These are phyloP conservation scores for Pterocles orientalis DNA, from an alignment of 2,113 vertebrate genomes.

Conservation along the genomic window DNA sequence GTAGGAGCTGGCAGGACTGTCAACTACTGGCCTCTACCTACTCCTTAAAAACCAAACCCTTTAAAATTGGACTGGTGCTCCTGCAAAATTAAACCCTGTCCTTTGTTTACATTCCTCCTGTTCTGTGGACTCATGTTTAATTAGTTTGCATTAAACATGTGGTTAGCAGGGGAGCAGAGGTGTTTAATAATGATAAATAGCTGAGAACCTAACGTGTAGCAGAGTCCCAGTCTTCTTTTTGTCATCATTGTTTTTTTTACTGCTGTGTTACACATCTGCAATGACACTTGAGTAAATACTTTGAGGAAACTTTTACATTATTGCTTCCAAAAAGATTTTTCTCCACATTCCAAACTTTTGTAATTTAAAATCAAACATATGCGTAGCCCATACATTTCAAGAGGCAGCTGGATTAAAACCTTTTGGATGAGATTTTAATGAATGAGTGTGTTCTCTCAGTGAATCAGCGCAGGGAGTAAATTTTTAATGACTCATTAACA, in stretches of 20 bases:
- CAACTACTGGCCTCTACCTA: background rate
- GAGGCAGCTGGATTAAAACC: slow-evolving; percentile 9
- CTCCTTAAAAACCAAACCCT: background rate
- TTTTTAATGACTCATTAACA: slow-evolving; percentile 67
- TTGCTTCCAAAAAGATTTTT: background rate
- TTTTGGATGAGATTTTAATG: slow-evolving; percentile 43
- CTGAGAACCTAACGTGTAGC: background rate
- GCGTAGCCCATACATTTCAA: background rate
- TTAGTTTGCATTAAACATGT: background rate
- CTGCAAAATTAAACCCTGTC: background rate
- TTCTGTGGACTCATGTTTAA: background rate
- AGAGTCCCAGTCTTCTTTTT: background rate
- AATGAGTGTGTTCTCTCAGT: slow-evolving; percentile 28
- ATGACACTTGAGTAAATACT: background rate
- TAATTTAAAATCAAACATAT: background rate
- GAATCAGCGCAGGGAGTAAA: slow-evolving; percentile 38
- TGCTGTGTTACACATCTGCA: background rate
- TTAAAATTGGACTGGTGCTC: background rate
- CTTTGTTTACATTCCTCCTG: background rate
- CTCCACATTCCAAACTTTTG: background rate
- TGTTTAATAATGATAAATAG: background rate
- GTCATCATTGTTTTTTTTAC: background rate
- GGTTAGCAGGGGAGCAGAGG: background rate
- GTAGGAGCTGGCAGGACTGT: background rate
- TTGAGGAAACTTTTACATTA: background rate